Percentiles rank a stretch among this genome's conserved stretches.
Conservation (phyloP, 2,888 invertebrate genomes). For the Diogma glabrata region DNA sequence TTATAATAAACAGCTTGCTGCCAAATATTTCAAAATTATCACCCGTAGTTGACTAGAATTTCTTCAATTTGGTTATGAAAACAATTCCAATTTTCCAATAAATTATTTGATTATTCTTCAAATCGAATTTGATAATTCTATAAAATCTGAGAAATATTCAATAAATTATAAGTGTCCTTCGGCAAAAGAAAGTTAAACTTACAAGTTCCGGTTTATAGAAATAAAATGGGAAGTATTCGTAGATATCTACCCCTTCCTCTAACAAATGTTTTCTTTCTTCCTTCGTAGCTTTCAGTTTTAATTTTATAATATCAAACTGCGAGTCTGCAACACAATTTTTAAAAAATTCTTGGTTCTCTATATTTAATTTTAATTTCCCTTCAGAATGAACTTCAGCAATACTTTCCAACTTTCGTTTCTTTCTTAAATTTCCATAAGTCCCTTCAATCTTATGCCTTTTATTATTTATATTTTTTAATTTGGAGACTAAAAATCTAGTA, state of each 20-base stretch:
- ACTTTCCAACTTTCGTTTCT: background rate
- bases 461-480: background rate
- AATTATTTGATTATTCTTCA: background rate
- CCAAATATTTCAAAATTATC: background rate
- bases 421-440: background rate
- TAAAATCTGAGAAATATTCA: too few species aligned
- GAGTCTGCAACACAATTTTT: background rate
- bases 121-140: too few species aligned
- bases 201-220: too few species aligned
- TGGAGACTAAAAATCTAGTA: background rate
- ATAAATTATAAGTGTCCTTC: too few species aligned
- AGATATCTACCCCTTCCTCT: background rate
- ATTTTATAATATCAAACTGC: background rate
- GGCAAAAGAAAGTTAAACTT: too few species aligned
- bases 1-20: background rate
- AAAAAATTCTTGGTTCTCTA: background rate
- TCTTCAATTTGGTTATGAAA: background rate
- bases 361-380: background rate
- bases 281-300: background rate
- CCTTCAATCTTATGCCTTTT: background rate
- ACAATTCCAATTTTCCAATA: background rate
- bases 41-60: background rate
- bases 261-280: background rate
- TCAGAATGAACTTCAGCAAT: too few species aligned
- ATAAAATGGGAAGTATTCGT: background rate